Conservation (phyloP, 2,113 vertebrate species). For the Daboia siamensis region DNA sequence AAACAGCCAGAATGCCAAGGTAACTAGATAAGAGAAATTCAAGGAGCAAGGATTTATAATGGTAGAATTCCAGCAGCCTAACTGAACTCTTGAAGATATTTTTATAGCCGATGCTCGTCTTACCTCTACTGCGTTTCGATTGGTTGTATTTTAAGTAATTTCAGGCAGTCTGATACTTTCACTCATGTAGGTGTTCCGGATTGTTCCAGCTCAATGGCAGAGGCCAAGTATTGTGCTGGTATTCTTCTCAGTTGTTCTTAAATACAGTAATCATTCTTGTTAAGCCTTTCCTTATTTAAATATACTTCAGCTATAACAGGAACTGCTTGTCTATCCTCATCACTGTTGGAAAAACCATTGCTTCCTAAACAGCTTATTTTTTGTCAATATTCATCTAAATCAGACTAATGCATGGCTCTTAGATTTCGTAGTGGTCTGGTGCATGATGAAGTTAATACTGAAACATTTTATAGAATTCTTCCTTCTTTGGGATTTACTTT, state of each 20-base stretch:
- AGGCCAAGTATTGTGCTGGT: not conserved
- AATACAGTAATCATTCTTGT: not conserved
- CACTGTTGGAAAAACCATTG: not conserved
- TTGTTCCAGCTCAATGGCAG: not conserved
- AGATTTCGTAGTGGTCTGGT: not conserved
- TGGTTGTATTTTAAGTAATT: not conserved
- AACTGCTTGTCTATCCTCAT: not conserved
- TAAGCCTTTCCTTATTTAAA: not conserved
- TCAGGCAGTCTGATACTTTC: not conserved
- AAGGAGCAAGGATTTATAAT: not conserved
- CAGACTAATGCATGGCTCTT: not conserved
- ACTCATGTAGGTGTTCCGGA: not conserved
- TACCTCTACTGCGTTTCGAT: not conserved
- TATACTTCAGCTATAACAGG: not conserved
- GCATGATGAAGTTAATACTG: not conserved
- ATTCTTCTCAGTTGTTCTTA: not conserved
- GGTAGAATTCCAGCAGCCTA: not conserved
- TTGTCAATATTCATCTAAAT: not conserved
- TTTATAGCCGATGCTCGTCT: not conserved
- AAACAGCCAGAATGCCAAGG: not conserved
- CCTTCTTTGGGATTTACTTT: not conserved
- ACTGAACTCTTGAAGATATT: not conserved
- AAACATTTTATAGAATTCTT: not conserved
- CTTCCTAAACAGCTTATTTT: not conserved
- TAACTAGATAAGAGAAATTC: not conserved